These are phyloP conservation scores for Mamestra brassicae DNA, from an alignment of 2,888 invertebrate species.

Conservation along the genomic window DNA sequence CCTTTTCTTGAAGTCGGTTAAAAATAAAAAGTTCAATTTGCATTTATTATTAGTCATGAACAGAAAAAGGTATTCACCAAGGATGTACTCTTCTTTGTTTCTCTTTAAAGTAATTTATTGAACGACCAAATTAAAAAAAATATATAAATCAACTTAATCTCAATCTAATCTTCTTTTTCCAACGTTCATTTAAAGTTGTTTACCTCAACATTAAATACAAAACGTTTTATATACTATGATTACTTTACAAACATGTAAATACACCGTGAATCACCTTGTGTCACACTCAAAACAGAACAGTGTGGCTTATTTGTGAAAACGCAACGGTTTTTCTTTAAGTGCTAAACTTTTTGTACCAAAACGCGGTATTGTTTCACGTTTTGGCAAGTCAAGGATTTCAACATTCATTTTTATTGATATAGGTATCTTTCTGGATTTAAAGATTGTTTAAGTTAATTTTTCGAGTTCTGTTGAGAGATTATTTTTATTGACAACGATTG, in stretches of 20 bases:
- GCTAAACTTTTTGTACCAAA: conserved; percentile 68
- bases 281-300: conserved; percentile 50
- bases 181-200: no score
- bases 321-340: conserved; percentile 75
- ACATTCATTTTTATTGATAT: conserved; percentile 58
- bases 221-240: no score
- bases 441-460: conserved; percentile 33
- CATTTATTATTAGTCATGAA: no score
- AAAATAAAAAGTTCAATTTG: no score
- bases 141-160: no score
- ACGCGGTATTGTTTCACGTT: conserved; percentile 65
- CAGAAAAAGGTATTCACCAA: no score
- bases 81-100: no score
- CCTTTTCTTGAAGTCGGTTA: no score
- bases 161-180: no score
- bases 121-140: no score
- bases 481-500: conserved; percentile 25
- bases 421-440: conserved; percentile 40
- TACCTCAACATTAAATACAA: no score
- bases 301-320: conserved; percentile 72
- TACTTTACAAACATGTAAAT: conserved; percentile 49
- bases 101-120: no score
- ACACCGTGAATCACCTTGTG: conserved; percentile 39
- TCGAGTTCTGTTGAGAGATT: conserved; percentile 15
- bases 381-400: conserved; percentile 30